These are phyloP conservation scores for Temnothorax longispinosus DNA, from an alignment of 1,140 invertebrate genomes.

Conservation along the genomic window DNA sequence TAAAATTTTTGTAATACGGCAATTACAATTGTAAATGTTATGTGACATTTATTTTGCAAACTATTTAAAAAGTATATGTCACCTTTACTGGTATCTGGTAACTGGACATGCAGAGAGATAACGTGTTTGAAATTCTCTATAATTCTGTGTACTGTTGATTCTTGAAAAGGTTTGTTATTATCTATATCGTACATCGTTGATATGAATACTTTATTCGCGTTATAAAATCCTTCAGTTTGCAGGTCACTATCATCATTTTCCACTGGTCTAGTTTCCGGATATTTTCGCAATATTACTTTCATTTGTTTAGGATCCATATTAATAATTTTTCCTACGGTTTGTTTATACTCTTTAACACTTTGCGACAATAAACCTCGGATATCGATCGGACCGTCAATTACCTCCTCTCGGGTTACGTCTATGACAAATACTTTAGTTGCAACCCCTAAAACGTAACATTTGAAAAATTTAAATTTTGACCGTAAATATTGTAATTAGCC, in stretches of 20 bases:
- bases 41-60: not conserved
- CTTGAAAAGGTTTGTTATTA: conserved; percentile 77
- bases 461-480: not conserved
- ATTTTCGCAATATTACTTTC: conserved; percentile 86
- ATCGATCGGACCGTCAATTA: conserved; percentile 88
- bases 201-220: conserved; percentile 86
- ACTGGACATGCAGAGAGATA: conserved; percentile 87
- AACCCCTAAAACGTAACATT: conserved; percentile 82
- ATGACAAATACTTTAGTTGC: conserved; percentile 89
- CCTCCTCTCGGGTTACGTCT: conserved; percentile 87
- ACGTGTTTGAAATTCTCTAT: conserved; percentile 87
- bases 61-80: conserved; percentile 56
- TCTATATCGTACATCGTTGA: conserved; percentile 75
- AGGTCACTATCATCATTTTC: conserved; percentile 85
- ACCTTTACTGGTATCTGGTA: conserved; percentile 88
- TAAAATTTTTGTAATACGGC: conserved; percentile 6
- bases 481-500: not conserved
- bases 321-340: conserved; percentile 85
- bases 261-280: conserved; percentile 85
- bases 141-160: conserved; percentile 83
- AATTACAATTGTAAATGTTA: not conserved
- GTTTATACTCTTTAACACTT: conserved; percentile 88
- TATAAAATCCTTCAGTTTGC: conserved; percentile 85
- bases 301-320: conserved; percentile 84
- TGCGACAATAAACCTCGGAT: conserved; percentile 87